Evolutionary conservation across 2,888 invertebrate genomes (phyloP).

Genomic region (Sinhomidia bicolor): DNA sequence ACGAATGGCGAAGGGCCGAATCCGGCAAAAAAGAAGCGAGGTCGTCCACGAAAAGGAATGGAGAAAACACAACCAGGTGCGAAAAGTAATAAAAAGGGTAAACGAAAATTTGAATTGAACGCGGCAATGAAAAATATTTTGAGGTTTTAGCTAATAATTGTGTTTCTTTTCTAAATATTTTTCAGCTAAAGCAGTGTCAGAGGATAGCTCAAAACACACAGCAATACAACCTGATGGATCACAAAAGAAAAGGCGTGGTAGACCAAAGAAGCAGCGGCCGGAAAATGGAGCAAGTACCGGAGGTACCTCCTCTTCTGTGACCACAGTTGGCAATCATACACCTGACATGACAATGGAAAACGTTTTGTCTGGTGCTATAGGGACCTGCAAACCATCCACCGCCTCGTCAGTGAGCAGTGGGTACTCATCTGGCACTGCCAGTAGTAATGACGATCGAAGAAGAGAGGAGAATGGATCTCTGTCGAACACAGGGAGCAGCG

Average conservation of each 20-base stretch:
- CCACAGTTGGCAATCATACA: constrained; percentile 79
- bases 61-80: constrained; percentile 74
- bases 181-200: constrained; percentile 41
- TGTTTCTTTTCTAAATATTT: constrained; percentile 4
- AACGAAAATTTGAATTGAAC: not conserved
- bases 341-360: constrained; percentile 76
- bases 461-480: constrained; percentile 78
- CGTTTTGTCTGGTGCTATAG: constrained; percentile 76
- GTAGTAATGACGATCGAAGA: constrained; percentile 78
- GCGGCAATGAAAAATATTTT: not conserved
- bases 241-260: constrained; percentile 88
- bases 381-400: constrained; percentile 79
- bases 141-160: not conserved
- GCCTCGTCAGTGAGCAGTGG: constrained; percentile 79
- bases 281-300: constrained; percentile 54
- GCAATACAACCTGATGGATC: constrained; percentile 71
- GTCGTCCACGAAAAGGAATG: constrained; percentile 83
- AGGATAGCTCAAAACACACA: constrained; percentile 65
- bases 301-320: constrained; percentile 30
- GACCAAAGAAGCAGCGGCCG: constrained; percentile 92
- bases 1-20: constrained; percentile 66
- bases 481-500: constrained; percentile 82
- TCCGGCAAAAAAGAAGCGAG: constrained; percentile 93
- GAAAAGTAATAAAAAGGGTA: not conserved
- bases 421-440: constrained; percentile 80